Evolutionary conservation across 1,140 invertebrate species (phyloP), one percentile per base, ranked within the genome.

Genomic region (Panulirus ornatus): DNA sequence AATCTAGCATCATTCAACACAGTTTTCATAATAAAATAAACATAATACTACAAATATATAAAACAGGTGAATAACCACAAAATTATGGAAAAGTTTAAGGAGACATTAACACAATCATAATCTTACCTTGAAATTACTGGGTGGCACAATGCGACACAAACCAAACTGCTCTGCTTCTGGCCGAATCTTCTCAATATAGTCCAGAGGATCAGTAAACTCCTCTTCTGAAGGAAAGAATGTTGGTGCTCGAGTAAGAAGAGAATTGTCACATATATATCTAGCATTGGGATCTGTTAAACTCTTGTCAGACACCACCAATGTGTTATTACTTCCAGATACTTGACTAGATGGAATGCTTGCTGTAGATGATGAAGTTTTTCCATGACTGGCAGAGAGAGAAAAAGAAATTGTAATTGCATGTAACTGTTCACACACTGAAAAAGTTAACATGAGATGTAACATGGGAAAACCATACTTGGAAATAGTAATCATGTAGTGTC

Each of bases 61-160:
- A n/a, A n/a, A n/a, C n/a, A n/a, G n/a, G n/a, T n/a, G n/a, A n/a
- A n/a, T n/a, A n/a, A n/a, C n/a, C n/a, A n/a, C n/a, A n/a, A n/a
- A n/a, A n/a, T n/a, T n/a, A n/a, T n/a, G n/a, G n/a, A n/a, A n/a
- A n/a, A n/a, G n/a, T n/a, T n/a, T n/a, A n/a, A n/a, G n/a, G n/a
- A n/a, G n/a, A n/a, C n/a, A n/a, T n/a, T n/a, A n/a, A n/a, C n/a
- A n/a, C n/a, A n/a, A n/a, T n/a, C n/a, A 30, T 30, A 8, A 75
- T 54, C 63, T 93, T 93, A 96, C 96, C 94, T 97, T 97, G 93
- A 98, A 99, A 93, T 95, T 96, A 8, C 95, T 93, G 0, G 98
- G 98, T n/a, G 98, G 97, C 44, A 99, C 96, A 54, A 99, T 97
- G 93, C 96, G 95, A 93, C 97, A 98, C 90, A 99, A 96, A 0